Conservation (phyloP, 1,140 invertebrate genomes). For the Caenorhabditis remanei region DNA sequence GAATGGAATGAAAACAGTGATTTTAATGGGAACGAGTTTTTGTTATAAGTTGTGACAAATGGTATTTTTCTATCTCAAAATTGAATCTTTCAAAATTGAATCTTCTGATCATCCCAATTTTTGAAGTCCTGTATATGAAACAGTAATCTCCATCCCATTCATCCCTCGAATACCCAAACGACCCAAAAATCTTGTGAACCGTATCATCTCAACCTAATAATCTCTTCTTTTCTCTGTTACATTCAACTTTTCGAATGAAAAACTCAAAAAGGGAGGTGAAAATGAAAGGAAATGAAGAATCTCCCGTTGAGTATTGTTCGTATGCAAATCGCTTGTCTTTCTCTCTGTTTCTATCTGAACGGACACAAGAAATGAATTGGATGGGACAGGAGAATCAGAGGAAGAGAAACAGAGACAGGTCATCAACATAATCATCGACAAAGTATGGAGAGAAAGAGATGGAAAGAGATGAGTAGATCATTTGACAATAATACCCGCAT, state of each 20-base stretch:
- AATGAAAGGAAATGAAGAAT: not conserved
- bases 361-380: conserved; percentile 14
- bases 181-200: conserved; percentile 15
- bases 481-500: conserved; percentile 44
- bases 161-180: not conserved
- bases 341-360: conserved; percentile 34
- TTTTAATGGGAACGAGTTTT: no score
- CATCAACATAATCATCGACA: conserved; percentile 39
- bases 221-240: not conserved
- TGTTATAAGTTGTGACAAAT: no score
- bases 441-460: not conserved
- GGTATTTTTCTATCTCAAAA: no score
- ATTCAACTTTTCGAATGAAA: not conserved
- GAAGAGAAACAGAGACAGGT: not conserved
- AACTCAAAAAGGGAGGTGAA: not conserved
- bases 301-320: conserved; percentile 48
- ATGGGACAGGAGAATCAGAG: not conserved
- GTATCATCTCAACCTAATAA: conserved; percentile 14
- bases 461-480: conserved; percentile 16
- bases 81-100: no score
- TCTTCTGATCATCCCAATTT: no score
- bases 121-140: not conserved
- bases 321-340: conserved; percentile 17
- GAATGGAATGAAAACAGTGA: no score
- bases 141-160: not conserved